These are phyloP conservation scores for Rhagonycha lutea DNA, from an alignment of 2,888 invertebrate species.

Conservation along the genomic window DNA sequence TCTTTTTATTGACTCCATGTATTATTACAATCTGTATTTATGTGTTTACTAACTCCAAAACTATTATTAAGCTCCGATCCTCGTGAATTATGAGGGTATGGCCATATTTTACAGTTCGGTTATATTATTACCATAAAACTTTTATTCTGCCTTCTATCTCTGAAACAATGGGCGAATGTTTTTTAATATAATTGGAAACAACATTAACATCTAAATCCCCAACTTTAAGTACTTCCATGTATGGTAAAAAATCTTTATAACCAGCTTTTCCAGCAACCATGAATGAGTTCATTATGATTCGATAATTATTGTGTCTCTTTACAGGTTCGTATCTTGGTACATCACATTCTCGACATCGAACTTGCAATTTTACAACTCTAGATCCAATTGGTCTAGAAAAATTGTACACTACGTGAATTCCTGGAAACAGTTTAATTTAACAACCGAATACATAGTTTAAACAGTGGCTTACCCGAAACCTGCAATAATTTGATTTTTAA, in stretches of 20 bases:
- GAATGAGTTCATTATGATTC: conserved; percentile 63
- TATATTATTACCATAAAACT: conserved; percentile 43
- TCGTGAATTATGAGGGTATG: no score
- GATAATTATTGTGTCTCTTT: conserved; percentile 59
- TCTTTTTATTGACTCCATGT: no score
- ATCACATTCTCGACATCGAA: conserved; percentile 67
- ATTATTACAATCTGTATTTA: no score
- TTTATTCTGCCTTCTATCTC: conserved; percentile 60
- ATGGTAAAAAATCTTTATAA: conserved; percentile 56
- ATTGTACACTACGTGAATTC: conserved; percentile 66
- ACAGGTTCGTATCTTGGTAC: conserved; percentile 67
- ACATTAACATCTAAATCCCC: conserved; percentile 59
- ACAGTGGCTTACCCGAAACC: conserved; percentile 60
- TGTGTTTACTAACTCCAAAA: no score
- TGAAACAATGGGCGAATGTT: conserved; percentile 54
- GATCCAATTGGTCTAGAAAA: conserved; percentile 61
- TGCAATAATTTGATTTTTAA: conserved; percentile 56
- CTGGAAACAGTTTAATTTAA: conserved; percentile 46
- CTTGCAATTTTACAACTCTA: conserved; percentile 61
- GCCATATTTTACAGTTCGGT: no score
- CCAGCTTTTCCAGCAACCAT: conserved; percentile 72
- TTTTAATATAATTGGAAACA: conserved; percentile 57
- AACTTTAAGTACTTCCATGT: conserved; percentile 54
- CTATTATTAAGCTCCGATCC: no score
- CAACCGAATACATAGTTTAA: background rate